Evolutionary conservation across 92 coral and sea anemone species (phyloP).

Genomic region (Meandrina meandrites): DNA sequence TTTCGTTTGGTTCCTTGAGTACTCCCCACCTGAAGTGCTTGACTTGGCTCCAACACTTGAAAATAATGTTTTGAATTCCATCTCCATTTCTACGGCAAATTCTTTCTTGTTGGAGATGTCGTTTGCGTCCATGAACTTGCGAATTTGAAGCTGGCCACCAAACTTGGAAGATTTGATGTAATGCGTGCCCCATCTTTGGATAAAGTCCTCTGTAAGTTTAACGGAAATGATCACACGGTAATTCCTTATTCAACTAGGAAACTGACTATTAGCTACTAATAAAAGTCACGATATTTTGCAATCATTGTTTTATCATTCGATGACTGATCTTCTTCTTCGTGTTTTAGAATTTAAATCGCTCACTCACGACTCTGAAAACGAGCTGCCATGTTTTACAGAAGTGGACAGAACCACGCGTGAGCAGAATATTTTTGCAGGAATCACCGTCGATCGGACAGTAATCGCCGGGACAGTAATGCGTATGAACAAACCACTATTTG

Average conservation of each 20-base stretch:
- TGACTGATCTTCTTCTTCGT: too few relatives aligned
- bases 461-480: too few relatives aligned
- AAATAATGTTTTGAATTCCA: constrained; percentile 57
- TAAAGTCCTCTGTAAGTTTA: constrained; percentile 32
- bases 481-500: too few relatives aligned
- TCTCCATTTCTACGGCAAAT: constrained; percentile 54
- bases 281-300: too few relatives aligned
- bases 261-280: too few relatives aligned
- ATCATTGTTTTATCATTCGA: too few relatives aligned
- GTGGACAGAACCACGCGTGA: too few relatives aligned
- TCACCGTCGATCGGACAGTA: too few relatives aligned
- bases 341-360: too few relatives aligned
- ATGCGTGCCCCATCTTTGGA: constrained; percentile 58
- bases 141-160: constrained; percentile 59
- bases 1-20: constrained; percentile 28
- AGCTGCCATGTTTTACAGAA: too few relatives aligned
- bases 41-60: constrained; percentile 59
- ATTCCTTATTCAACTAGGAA: not conserved
- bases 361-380: too few relatives aligned
- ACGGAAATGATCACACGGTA: not conserved
- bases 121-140: constrained; percentile 47
- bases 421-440: too few relatives aligned
- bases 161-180: constrained; percentile 63
- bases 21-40: constrained; percentile 38
- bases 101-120: constrained; percentile 34